A percentile compares a stretch with the other conserved stretches of the same genome.
Conservation (phyloP, 2,113 vertebrate species). For the Poeciliopsis turrubarensis region DNA sequence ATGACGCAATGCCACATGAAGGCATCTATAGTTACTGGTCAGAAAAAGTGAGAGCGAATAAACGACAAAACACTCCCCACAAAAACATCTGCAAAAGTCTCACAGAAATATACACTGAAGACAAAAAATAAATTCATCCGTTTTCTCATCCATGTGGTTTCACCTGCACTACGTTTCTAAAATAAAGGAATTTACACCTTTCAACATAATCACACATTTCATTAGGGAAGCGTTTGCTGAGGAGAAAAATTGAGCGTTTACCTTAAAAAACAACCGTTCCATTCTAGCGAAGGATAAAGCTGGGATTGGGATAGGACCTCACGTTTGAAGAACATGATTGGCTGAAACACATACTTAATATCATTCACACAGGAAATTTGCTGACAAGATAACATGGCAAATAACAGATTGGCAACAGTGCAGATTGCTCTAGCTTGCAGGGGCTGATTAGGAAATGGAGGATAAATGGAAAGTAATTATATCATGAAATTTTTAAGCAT, state of each 20-base stretch:
- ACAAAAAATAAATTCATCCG: conserved; percentile 71
- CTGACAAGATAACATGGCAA: conserved; percentile 57
- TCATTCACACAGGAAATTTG: conserved; percentile 54
- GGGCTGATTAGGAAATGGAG: conserved; percentile 27
- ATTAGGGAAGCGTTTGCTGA: conserved; percentile 70
- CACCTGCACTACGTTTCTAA: conserved; percentile 62
- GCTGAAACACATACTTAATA: conserved; percentile 35
- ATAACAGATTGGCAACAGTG: conserved; percentile 66
- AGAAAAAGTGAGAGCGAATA: conserved; percentile 67
- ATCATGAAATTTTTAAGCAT: conserved; percentile 17
- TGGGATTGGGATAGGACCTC: conserved; percentile 1
- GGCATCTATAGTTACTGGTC: conserved; percentile 70
- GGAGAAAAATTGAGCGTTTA: conserved; percentile 37
- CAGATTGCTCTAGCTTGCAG: conserved; percentile 51
- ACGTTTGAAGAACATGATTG: conserved; percentile 42
- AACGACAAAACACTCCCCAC: conserved; percentile 76
- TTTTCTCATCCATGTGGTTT: conserved; percentile 62
- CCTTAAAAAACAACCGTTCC: conserved; percentile 1
- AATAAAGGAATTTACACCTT: conserved; percentile 74
- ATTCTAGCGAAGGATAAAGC: conserved; percentile 39
- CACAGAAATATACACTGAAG: conserved; percentile 73
- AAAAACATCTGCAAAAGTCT: conserved; percentile 74
- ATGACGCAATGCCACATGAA: conserved; percentile 65
- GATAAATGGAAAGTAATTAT: conserved; percentile 29
- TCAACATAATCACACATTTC: conserved; percentile 68